Percentiles rank a stretch among this genome's conserved stretches.
phyloP scores from a whole-genome alignment of 2,888 invertebrate genomes.

The Tetrapedia diversipes region DNA sequence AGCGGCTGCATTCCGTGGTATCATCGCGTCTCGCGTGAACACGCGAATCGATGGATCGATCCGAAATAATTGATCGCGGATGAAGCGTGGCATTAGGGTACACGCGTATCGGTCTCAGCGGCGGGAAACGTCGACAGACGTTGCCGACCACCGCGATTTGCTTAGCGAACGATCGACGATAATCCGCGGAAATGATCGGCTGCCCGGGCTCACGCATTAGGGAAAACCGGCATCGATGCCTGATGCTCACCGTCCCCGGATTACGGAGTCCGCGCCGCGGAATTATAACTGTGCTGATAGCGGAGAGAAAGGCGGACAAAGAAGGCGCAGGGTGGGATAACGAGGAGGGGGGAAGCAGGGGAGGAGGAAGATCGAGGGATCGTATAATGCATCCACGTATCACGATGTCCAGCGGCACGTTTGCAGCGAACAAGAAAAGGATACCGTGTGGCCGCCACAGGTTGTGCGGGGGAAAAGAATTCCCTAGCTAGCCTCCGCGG shows the following conservation, averaged over 20 bases:
- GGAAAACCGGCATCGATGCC: constrained; percentile 69
- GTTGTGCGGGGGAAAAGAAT: constrained; percentile 55
- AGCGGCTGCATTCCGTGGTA: not conserved
- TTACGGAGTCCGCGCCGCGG: constrained; percentile 78
- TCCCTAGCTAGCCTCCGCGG: constrained; percentile 67
- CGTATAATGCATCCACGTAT: constrained; percentile 73
- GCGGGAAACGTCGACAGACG: constrained; percentile 39
- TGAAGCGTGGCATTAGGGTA: not conserved
- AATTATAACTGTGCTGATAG: constrained; percentile 73
- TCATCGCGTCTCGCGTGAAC: not conserved
- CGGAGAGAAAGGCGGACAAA: constrained; percentile 37
- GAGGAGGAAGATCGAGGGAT: constrained; percentile 53
- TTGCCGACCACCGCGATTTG: constrained; percentile 54
- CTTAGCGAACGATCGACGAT: constrained; percentile 70
- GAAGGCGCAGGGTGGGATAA: not conserved
- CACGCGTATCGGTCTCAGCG: not conserved
- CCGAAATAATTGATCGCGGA: constrained; percentile 4
- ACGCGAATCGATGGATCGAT: constrained; percentile 7
- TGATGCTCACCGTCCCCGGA: constrained; percentile 76
- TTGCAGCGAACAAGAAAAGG: constrained; percentile 43
- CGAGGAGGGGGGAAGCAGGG: not conserved
- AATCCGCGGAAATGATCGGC: constrained; percentile 72
- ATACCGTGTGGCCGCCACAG: constrained; percentile 26
- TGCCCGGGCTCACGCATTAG: constrained; percentile 70
- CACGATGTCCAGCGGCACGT: constrained; percentile 72